Base-by-base conservation (phyloP, 2,888 invertebrate genomes). In the Agrochola lychnidis region DNA sequence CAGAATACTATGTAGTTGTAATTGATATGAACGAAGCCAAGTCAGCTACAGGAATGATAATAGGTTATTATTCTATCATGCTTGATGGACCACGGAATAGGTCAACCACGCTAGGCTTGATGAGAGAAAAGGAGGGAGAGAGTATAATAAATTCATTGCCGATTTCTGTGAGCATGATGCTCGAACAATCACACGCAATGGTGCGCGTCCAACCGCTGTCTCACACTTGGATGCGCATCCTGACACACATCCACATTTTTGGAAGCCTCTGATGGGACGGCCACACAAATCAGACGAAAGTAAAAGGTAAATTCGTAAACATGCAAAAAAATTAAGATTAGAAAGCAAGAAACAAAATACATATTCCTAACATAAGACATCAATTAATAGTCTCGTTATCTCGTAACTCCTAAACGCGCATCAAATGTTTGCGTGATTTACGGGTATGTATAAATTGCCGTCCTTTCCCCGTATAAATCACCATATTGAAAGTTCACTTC, bases 181-280 rank as follows among this genome's bases (percentile, higher is more conserved):
- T 83, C 70, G 84, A 87, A 88, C 87, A 90, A 87, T 81, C 36
- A 84, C 84, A 91, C 79, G 94, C 95, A 94, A 94, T 95, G 94
- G 93, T 83, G 94, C 94, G 94, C 89, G 90, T 90, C 94, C 91
- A 90, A 92, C 93, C 94, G 94, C 92, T 92, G 89, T 89, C 90
- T 89, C 90, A 93, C 92, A 95, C 92, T 93, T 90, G 91, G 93
- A 79, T 94, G 94, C 92, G 87, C 93, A 90, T 90, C 89, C 89
- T 88, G 88, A 88, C 84, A 89, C 82, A 83, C 73, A 79, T 71
- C 51, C 69, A 76, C 45, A 73, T 67, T 78, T 85, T 76, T 62
- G 73, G 66, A 78, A 76, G 67, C 71, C 12, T 69, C 7, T 9
- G 30, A 72, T 61, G 42, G 36, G 19, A 10, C 22, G 7, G 25